Conservation (phyloP, 2,797 vertebrate species). For the Crax fasciolata region DNA sequence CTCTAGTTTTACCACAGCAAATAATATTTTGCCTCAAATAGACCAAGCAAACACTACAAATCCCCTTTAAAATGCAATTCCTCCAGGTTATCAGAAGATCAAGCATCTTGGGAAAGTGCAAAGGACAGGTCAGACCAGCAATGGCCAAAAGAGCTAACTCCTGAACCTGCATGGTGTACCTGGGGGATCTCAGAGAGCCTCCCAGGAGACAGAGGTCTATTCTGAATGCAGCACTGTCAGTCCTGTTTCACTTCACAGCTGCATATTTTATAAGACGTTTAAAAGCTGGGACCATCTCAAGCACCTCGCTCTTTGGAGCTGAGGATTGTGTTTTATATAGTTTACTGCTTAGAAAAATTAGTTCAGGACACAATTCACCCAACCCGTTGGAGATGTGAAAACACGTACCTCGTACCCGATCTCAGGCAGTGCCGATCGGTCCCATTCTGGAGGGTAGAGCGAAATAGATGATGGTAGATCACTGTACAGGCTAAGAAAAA, state of each 20-base stretch:
- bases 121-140: background rate
- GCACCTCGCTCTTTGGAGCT: background rate
- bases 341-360: background rate
- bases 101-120: background rate
- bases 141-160: background rate
- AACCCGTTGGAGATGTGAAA: background rate
- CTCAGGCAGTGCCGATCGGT: constrained; percentile 81
- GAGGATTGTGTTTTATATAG: background rate
- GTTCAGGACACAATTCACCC: background rate
- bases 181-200: background rate
- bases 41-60: background rate
- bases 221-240: background rate
- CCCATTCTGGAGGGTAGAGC: constrained; percentile 82
- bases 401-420: constrained; percentile 83
- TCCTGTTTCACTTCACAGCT: background rate
- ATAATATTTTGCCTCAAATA: background rate
- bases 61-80: background rate
- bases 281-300: background rate
- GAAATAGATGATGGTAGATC: background rate
- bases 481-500: background rate
- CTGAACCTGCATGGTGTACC: background rate
- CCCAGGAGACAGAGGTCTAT: background rate
- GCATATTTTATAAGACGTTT: background rate
- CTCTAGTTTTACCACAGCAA: background rate
- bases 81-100: background rate